Evolutionary conservation across 2,113 vertebrate genomes (phyloP).

Genomic region (Trachemys scripta): DNA sequence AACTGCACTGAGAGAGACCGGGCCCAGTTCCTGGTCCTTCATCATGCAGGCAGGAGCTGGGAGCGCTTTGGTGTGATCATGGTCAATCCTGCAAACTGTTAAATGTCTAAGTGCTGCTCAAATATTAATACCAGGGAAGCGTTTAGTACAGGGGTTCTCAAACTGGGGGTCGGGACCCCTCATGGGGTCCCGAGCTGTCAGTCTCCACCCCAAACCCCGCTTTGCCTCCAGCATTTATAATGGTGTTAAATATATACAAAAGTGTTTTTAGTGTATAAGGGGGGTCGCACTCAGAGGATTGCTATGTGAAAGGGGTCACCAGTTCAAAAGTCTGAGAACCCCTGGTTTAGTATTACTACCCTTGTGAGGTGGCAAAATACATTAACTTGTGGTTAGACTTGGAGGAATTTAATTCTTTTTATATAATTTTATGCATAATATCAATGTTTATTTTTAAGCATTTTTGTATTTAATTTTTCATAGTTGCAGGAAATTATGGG

Average conservation of each 20-base stretch:
- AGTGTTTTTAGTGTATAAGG: no score
- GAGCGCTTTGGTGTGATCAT: neutral
- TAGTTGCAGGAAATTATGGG: neutral
- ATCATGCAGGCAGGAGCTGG: neutral
- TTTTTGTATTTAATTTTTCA: neutral
- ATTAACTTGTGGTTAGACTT: neutral
- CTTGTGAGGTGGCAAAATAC: neutral
- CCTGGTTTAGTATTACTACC: neutral
- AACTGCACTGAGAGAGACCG: neutral
- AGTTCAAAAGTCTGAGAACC: no score
- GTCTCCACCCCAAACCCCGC: no score
- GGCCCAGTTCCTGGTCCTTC: neutral
- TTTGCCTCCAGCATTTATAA: no score
- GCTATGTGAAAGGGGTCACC: no score
- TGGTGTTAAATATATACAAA: no score
- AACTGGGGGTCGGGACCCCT: no score
- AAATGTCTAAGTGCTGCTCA: neutral
- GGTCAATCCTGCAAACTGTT: neutral
- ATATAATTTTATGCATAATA: neutral
- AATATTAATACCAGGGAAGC: neutral
- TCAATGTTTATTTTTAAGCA: neutral
- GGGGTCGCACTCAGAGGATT: no score
- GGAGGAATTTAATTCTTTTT: neutral
- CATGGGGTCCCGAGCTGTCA: no score
- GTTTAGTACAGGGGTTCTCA: neutral